Conservation (phyloP, 2,888 invertebrate genomes). For the Gymnosoma rotundatum region DNA sequence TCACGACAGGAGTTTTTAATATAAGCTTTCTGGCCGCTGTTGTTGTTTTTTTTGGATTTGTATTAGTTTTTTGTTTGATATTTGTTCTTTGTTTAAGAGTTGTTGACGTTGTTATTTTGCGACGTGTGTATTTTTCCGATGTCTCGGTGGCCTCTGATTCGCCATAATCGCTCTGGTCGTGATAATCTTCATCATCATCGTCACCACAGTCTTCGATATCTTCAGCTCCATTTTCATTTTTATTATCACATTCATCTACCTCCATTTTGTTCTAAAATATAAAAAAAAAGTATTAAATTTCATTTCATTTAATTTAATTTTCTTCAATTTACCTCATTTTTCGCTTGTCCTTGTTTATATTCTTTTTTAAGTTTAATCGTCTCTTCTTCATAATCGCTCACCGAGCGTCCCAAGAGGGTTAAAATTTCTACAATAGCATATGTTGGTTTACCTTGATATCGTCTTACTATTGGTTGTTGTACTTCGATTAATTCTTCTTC, state of each 20-base stretch:
- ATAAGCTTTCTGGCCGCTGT: constrained; percentile 49
- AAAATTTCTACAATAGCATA: constrained; percentile 81
- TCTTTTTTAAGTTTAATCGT: constrained; percentile 54
- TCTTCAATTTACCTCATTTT: constrained; percentile 67
- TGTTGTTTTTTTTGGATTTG: constrained; percentile 27
- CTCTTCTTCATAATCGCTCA: constrained; percentile 71
- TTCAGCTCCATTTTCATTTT: constrained; percentile 48
- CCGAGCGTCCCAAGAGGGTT: constrained; percentile 77
- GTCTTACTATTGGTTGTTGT: constrained; percentile 76
- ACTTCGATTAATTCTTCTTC: constrained; percentile 78
- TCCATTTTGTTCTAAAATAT: constrained; percentile 35
- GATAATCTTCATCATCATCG: constrained; percentile 19
- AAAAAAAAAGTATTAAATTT: no score
- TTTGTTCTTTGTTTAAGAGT: constrained; percentile 14
- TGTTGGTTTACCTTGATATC: constrained; percentile 81
- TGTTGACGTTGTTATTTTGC: constrained; percentile 44
- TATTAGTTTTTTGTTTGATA: constrained; percentile 30
- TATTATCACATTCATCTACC: constrained; percentile 59
- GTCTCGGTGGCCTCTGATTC: constrained; percentile 69
- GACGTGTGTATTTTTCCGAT: constrained; percentile 51
- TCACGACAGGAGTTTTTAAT: constrained; percentile 41
- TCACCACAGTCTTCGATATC: constrained; percentile 60
- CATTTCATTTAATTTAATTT: no score
- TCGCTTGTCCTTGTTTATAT: constrained; percentile 63
- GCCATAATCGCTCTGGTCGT: constrained; percentile 45